Evolutionary conservation across 2,888 invertebrate genomes (phyloP).

Genomic region (Rhagium mordax): DNA sequence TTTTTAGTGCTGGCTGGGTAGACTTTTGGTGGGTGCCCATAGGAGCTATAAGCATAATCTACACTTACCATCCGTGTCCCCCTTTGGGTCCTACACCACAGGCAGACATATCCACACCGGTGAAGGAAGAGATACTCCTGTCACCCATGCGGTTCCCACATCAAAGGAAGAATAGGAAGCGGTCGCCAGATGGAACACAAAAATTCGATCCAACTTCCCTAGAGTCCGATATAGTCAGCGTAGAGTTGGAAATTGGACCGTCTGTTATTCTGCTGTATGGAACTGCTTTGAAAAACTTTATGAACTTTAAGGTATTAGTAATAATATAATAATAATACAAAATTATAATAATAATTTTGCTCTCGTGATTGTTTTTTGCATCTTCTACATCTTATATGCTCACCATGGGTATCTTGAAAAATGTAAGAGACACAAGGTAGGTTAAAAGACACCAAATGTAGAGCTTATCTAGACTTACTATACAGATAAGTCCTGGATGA

Average conservation of each 20-base stretch:
- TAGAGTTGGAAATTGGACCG: constrained; percentile 96
- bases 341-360: no score
- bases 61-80: constrained; percentile 94
- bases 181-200: constrained; percentile 74
- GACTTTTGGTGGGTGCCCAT: constrained; percentile 98
- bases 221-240: constrained; percentile 89
- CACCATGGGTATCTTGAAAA: no score
- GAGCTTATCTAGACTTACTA: no score
- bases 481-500: no score
- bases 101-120: constrained; percentile 94
- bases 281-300: constrained; percentile 89
- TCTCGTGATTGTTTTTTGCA: no score
- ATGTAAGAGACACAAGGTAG: no score
- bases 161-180: constrained; percentile 66
- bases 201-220: constrained; percentile 91
- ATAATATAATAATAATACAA: not conserved
- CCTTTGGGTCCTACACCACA: constrained; percentile 90
- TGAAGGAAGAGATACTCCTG: constrained; percentile 92
- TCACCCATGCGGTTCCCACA: constrained; percentile 94
- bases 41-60: constrained; percentile 91
- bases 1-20: constrained; percentile 83
- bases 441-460: no score
- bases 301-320: constrained; percentile 81
- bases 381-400: no score
- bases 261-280: constrained; percentile 94